A percentile compares a stretch with the other conserved stretches of the same genome.
These are phyloP conservation scores for Tachystola acroxantha DNA, from an alignment of 2,888 invertebrate species.

Conservation along the genomic window DNA sequence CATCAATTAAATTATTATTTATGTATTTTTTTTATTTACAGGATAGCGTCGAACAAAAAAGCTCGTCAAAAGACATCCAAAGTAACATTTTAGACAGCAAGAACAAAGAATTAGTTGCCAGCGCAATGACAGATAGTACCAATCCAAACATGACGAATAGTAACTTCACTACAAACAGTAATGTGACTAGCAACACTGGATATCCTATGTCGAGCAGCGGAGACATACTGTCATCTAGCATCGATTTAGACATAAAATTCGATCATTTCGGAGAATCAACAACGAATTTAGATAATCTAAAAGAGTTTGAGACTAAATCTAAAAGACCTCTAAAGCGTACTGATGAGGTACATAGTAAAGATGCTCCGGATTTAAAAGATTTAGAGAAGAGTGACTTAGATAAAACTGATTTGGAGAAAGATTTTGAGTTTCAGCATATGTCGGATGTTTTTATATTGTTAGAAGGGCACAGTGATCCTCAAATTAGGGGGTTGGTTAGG, in stretches of 20 bases:
- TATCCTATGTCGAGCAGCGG: constrained; percentile 68
- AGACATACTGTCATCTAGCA: constrained; percentile 54
- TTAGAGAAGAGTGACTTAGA: constrained; percentile 5
- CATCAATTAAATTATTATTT: too few species aligned
- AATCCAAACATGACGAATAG: constrained; percentile 65
- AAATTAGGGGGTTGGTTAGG: constrained; percentile 85
- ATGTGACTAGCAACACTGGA: constrained; percentile 66
- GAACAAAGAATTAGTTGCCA: constrained; percentile 45
- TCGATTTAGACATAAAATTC: constrained; percentile 79
- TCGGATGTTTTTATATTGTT: constrained; percentile 83
- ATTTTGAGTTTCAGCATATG: constrained; percentile 78
- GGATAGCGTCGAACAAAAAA: constrained; percentile 60
- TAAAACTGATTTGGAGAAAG: constrained; percentile 17
- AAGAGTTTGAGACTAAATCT: constrained; percentile 33
- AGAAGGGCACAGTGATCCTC: constrained; percentile 87
- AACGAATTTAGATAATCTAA: constrained; percentile 47
- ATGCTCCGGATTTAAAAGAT: constrained; percentile 28
- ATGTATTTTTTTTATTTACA: background rate
- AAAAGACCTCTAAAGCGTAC: constrained; percentile 38
- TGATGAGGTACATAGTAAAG: constrained; percentile 39
- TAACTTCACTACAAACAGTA: constrained; percentile 64
- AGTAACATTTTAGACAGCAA: constrained; percentile 63
- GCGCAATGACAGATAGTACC: constrained; percentile 60
- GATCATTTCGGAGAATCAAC: constrained; percentile 80
- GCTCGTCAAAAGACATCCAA: constrained; percentile 51